Evolutionary conservation across 2,888 invertebrate species (phyloP), one percentile per base, ranked within the genome.

Genomic region (Xestia sexstrigata): DNA sequence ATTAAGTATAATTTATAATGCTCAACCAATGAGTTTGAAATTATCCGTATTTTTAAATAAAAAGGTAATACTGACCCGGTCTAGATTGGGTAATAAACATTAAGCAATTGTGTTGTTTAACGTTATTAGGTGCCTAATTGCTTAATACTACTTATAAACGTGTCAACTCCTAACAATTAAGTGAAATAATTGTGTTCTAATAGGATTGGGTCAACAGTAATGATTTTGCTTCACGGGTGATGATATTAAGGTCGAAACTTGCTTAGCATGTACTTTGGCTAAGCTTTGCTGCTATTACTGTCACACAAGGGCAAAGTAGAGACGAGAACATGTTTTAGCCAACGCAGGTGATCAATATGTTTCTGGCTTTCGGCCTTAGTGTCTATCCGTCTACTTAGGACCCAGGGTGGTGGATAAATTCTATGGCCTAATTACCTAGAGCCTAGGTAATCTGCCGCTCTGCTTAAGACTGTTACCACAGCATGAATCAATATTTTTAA

Each of bases 1-100:
- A 87, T 87, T 84, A 81, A 58, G 55, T 58, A 68, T 82, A 83
- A 84, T 81, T 79, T 86, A 86, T 69, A 79, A 86, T 78, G 60
- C 45, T 60, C 74, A 58, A 81, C 76, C 75, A 81, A 82, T 82
- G 78, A 81, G 77, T 71, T 78, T 75, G 39, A 67, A 79, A 79
- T 81, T 55, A 68, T 45, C 23, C 63, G n/a, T 67, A 79, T 74
- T 74, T n/a, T 65, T 65, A 0, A 60, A 26, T 47, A 76, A 73
- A 75, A 63, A 45, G 62, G 75, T 65, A 75, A 17, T 65, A 62
- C 35, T 73, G 5, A 71, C 23, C 26, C 13, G 13, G 39, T 66
- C 63, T 76, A 45, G 73, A 68, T 83, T 52, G 6, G 5, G 2
- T 23, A 23, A 45, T 70, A 45, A 75, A 58, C 7, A 63, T 9